phyloP scores from a whole-genome alignment of 2,888 invertebrate species.

The Tachystola acroxantha region DNA sequence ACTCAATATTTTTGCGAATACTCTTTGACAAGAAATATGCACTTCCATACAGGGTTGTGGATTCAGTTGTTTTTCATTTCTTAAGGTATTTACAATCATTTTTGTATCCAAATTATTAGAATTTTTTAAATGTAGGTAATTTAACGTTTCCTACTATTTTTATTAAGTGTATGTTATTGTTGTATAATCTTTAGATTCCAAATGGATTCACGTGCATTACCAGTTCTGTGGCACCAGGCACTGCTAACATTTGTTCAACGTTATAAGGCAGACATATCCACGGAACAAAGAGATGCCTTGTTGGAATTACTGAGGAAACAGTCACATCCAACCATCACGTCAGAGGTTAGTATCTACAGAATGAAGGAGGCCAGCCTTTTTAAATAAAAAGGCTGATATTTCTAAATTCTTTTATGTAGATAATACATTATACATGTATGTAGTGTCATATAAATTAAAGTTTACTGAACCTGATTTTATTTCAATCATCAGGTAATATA shows the following conservation, averaged over 20 bases:
- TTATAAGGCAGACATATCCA: constrained; percentile 96
- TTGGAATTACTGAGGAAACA: constrained; percentile 87
- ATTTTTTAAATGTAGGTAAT: constrained; percentile 11
- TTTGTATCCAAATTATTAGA: neutral
- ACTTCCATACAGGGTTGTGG: constrained; percentile 95
- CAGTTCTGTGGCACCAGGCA: constrained; percentile 98
- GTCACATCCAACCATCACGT: constrained; percentile 83
- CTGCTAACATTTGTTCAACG: constrained; percentile 95
- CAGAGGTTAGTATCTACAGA: constrained; percentile 61
- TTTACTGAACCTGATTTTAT: too few species aligned
- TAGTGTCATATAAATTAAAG: too few species aligned
- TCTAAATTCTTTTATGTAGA: too few species aligned
- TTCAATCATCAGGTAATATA: too few species aligned
- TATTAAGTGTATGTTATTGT: too few species aligned
- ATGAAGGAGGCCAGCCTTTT: neutral
- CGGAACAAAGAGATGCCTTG: constrained; percentile 93
- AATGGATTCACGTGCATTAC: constrained; percentile 88
- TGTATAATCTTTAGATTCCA: too few species aligned
- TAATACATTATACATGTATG: too few species aligned
- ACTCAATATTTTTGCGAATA: constrained; percentile 95
- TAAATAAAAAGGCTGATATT: constrained; percentile 3
- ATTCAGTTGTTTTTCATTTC: constrained; percentile 96
- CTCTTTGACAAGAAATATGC: constrained; percentile 99
- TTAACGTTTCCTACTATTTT: too few species aligned
- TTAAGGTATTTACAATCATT: constrained; percentile 79